Base-by-base conservation (phyloP, 2,888 invertebrate species). In the Muscina levida region DNA sequence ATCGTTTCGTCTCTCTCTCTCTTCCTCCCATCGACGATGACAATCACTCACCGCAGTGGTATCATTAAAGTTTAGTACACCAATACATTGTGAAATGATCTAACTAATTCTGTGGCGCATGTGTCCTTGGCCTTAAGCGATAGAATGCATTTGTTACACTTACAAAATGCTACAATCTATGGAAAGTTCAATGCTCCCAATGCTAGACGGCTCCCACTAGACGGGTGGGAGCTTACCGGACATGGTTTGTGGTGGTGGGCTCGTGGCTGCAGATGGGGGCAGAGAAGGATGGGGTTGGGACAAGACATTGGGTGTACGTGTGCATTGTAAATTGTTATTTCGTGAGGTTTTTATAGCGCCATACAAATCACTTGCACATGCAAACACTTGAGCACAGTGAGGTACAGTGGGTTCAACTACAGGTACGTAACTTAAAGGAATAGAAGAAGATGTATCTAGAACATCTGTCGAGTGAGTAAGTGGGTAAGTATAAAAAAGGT, bases 71-170 rank as follows among this genome's bases (percentile, higher is more conserved):
- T n/a, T n/a, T n/a, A n/a, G n/a, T 1, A 62, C 62, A 62, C 62
- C 4, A 66, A 10, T 42, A 24, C n/a, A n/a, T n/a, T n/a, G n/a
- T n/a, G n/a, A n/a, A n/a, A 31, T 31, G 46, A 71, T 72, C 53
- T 72, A 68, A 48, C 26, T 48, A 72, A 68, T 77, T 56, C 67
- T 74, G 51, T 77, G 81, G 81, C 78, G 75, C 78, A 78, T 78
- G 74, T 78, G 81, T 75, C 78, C 81, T 82, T 78, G 81, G 75
- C 75, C 75, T 82, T 67, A 67, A 67, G 67, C 5, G 48, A 24
- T 67, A 17, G 17, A 67, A 48, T 78, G 82, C 39, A 53, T 59
- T 71, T 42, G 66, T 62, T 31, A 31, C 26, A 62, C 22, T 39
- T 57, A n/a, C 37, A 48, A 68, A 31, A 39, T 53, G 51, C 42